Base-by-base conservation (phyloP, 2,888 invertebrate genomes). In the Allolobophora icterica region DNA sequence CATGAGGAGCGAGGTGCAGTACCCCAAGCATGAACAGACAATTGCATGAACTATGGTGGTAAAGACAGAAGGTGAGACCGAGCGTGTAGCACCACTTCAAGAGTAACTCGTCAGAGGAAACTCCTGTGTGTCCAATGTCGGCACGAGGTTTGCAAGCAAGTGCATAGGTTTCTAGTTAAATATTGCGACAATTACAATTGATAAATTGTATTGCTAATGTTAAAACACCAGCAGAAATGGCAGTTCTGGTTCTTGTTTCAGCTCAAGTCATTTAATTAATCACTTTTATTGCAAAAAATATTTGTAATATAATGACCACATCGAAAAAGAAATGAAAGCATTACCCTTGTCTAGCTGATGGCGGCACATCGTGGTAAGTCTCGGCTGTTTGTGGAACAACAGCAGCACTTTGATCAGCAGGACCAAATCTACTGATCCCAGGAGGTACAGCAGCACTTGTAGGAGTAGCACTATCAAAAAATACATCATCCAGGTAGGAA, bases 391-490 rank as follows among this genome's bases (percentile, higher is more conserved):
- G 35, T 52, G 89, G 40, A 40, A 38, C 89, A 40, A 42, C 87
- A 35, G 35, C 17, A 17, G 34, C 21, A 35, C 13, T 35, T 87
- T 35, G 34, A 24, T 87, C 35, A 35, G 6, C 17, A 24, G 24
- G 52, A 52, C 24, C 15, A 8, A 52, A 6, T n/a, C 52, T 21
- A 52, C 52, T 52, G 4, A n/a, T n/a, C 6, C 11, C 40, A 35
- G 90, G 30, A 52, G n/a, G 71, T 35, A 35, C 33, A 89, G 35
- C 34, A 33, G 91, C 34, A 89, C 92, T 92, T 84, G 92, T 91
- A 33, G 92, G 92, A 24, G 92, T 91, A n/a, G 92, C 90, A 30
- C 90, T 71, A 90, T 93, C 93, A 83, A 93, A 93, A 90, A 93
- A 93, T 4, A 93, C 93, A 84, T 93, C 93, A 89, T 93, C 93